phyloP scores from a whole-genome alignment of 2,888 invertebrate species.

The Thumatha senex region DNA sequence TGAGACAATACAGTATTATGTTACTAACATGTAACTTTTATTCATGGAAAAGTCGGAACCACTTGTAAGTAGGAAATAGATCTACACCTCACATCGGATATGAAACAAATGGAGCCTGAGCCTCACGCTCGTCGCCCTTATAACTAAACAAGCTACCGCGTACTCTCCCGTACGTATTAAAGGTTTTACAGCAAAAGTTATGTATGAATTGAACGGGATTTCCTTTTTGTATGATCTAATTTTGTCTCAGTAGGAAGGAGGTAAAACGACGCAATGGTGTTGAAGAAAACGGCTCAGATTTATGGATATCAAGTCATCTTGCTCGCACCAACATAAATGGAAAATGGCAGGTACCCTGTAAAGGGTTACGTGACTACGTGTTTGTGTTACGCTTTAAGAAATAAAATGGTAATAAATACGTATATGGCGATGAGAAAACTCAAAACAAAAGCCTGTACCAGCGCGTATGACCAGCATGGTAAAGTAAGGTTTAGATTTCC shows the following conservation, averaged over 20 bases:
- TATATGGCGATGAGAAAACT: too few relatives aligned
- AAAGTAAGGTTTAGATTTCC: too few relatives aligned
- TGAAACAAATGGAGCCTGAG: conserved; percentile 37
- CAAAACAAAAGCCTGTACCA: too few relatives aligned
- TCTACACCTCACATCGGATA: conserved; percentile 27
- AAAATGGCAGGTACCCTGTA: too few relatives aligned
- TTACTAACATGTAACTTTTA: conserved; percentile 3
- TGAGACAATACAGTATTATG: not conserved
- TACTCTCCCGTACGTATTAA: conserved; percentile 62
- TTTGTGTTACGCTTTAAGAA: too few relatives aligned
- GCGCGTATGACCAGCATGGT: too few relatives aligned
- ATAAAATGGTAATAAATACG: too few relatives aligned
- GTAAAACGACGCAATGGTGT: conserved; percentile 76
- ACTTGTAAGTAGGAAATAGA: conserved; percentile 34
- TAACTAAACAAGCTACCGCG: conserved; percentile 47
- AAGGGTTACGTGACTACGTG: too few relatives aligned
- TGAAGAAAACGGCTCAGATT: conserved; percentile 77
- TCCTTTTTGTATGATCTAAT: conserved; percentile 75
- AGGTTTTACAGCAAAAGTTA: conserved; percentile 71
- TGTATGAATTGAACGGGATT: conserved; percentile 61
- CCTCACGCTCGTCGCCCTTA: conserved; percentile 26
- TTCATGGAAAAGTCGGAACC: conserved; percentile 25
- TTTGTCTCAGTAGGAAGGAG: conserved; percentile 76
- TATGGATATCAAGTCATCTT: conserved; percentile 68
- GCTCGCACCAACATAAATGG: conserved; percentile 65